Evolutionary conservation across 1,140 invertebrate genomes (phyloP), one percentile per base, ranked within the genome.

Genomic region (Pseudoatta argentina): DNA sequence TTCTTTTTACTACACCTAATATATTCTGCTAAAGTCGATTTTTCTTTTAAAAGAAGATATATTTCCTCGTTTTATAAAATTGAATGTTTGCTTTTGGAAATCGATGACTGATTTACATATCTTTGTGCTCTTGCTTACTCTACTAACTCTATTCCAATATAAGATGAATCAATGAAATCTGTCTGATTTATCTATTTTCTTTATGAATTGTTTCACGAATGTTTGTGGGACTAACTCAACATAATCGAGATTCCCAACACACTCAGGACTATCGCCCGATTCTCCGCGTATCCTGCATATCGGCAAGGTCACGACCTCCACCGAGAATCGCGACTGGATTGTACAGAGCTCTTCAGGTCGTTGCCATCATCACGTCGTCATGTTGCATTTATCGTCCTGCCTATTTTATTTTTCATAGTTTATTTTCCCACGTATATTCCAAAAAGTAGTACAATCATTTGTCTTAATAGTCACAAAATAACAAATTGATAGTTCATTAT

Each of bases 231-330:
- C 16, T 57, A 10, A 51, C n/a, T 30, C n/a, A 6, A 69, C 55
- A 24, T 55, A 61, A 53, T 48, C 39, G 69, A 57, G 57, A 79
- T 67, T 24, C 8, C 27, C n/a, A 44, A 59, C 57, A 24, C 67
- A 73, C 53, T 39, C 72, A 59, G 82, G n/a, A 88, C 76, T 87
- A 76, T 87, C 63, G 30, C 75, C 73, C 51, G 63, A 44, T 81
- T 69, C 66, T 27, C 8, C 44, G 48, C 18, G 24, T 83, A 83
- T 83, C 79, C 55, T 83, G 79, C 69, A 75, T 90, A 91, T 90
- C 82, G 89, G 51, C 89, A 91, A 91, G 89, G 89, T 91, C 89
- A 90, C 86, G 82, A 91, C 89, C 89, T 90, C 81, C 89, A 73
- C 34, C 24, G 69, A 85, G 81, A 85, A 88, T 86, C 89, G 88